Evolutionary conservation across 2,113 vertebrate genomes (phyloP).

Genomic region (Phycodurus eques): DNA sequence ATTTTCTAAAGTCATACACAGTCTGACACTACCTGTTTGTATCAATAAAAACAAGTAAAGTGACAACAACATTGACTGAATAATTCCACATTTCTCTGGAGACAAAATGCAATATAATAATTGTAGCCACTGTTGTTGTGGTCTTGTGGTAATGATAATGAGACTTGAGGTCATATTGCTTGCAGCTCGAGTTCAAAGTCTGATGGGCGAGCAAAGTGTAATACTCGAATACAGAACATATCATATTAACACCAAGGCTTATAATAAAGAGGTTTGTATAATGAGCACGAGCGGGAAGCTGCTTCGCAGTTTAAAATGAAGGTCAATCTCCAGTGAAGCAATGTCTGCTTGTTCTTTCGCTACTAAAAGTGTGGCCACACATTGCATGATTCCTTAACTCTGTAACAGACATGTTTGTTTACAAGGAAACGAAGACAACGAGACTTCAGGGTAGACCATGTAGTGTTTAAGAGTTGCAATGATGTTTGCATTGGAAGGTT

Average conservation of each 20-base stretch:
- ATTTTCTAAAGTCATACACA: neutral
- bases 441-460: conserved; percentile 10
- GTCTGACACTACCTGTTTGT: neutral
- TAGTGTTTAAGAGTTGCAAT: conserved; percentile 13
- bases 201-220: neutral
- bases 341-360: neutral
- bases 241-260: too few relatives aligned
- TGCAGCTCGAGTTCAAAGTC: too few relatives aligned
- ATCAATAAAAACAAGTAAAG: neutral
- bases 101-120: neutral
- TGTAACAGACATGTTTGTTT: conserved; percentile 17
- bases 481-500: conserved; percentile 5
- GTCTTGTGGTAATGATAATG: neutral
- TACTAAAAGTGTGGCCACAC: neutral
- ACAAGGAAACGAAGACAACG: neutral
- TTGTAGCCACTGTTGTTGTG: neutral
- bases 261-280: neutral
- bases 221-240: neutral
- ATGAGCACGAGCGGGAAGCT: too few relatives aligned
- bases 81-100: neutral
- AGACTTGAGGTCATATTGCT: too few relatives aligned
- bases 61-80: neutral
- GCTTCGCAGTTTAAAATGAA: neutral
- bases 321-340: too few relatives aligned
- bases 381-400: conserved; percentile 4